phyloP scores from a whole-genome alignment of 2,888 invertebrate species.

The Ectropis crepuscularia region DNA sequence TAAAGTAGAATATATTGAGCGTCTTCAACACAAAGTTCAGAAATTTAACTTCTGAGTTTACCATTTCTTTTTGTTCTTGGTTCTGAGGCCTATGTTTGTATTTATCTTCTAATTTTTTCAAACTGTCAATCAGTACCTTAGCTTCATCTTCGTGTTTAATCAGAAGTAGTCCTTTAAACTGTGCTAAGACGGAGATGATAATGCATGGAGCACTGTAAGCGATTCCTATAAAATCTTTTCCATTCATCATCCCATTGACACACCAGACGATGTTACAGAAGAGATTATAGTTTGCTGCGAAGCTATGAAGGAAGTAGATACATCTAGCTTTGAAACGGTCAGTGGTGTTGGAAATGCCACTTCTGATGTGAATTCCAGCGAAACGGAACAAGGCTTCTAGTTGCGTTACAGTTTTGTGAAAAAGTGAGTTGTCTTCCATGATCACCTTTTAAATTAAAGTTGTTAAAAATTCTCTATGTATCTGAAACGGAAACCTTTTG shows the following conservation, averaged over 20 bases:
- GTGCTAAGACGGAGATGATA: slow-evolving; percentile 44
- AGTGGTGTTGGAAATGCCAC: background rate
- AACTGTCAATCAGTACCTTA: slow-evolving; percentile 44
- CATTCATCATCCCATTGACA: slow-evolving; percentile 46
- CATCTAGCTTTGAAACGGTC: slow-evolving; percentile 5
- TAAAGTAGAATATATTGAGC: slow-evolving; percentile 49
- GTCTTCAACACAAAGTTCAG: slow-evolving; percentile 52
- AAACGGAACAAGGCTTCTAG: background rate
- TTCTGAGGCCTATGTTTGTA: slow-evolving; percentile 25
- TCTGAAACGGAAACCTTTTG: background rate
- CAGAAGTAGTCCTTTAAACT: slow-evolving; percentile 47
- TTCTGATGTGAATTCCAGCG: slow-evolving; percentile 3
- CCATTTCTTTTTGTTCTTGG: slow-evolving; percentile 46
- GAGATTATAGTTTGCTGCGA: slow-evolving; percentile 22
- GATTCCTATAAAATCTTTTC: slow-evolving; percentile 50
- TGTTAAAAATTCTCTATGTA: too few species aligned
- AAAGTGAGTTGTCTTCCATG: background rate
- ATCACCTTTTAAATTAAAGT: too few species aligned
- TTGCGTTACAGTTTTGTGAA: background rate
- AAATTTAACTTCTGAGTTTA: slow-evolving; percentile 50
- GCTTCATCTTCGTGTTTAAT: slow-evolving; percentile 44
- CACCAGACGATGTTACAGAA: slow-evolving; percentile 54
- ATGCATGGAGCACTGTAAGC: slow-evolving; percentile 60
- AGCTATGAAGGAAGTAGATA: slow-evolving; percentile 3
- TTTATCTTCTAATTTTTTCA: slow-evolving; percentile 50